phyloP scores from a whole-genome alignment of 2,888 invertebrate genomes.

The Apotomis turbidana region DNA sequence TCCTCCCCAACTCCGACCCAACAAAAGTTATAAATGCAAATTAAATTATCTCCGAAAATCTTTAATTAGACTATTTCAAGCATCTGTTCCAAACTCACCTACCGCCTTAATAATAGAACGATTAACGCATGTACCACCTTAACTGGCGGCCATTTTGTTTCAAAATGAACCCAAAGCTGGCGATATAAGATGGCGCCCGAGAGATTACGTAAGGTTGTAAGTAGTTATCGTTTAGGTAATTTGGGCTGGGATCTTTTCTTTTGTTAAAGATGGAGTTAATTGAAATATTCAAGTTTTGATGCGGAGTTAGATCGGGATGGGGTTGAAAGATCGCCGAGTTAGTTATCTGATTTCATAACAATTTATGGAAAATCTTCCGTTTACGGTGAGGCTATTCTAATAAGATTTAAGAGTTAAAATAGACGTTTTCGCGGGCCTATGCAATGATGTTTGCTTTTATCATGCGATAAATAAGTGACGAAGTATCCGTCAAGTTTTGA shows the following conservation, averaged over 20 bases:
- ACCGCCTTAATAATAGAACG: constrained; percentile 48
- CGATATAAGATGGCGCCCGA: constrained; percentile 1
- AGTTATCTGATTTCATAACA: constrained; percentile 1
- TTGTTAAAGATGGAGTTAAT: constrained; percentile 33
- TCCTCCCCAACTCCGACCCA: constrained; percentile 18
- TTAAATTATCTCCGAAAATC: constrained; percentile 51
- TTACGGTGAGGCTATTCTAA: neutral
- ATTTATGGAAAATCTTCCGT: neutral
- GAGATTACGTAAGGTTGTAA: constrained; percentile 8
- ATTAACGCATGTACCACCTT: constrained; percentile 25
- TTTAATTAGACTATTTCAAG: constrained; percentile 55
- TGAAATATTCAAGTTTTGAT: constrained; percentile 36
- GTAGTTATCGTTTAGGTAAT: constrained; percentile 32
- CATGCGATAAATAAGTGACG: too few relatives aligned
- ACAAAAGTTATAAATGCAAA: constrained; percentile 47
- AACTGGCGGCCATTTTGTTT: neutral
- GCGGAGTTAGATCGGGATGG: constrained; percentile 16
- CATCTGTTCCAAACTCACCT: constrained; percentile 51
- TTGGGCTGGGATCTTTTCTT: constrained; percentile 30
- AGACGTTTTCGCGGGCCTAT: too few relatives aligned
- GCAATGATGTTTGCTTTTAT: too few relatives aligned
- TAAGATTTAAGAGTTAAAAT: too few relatives aligned
- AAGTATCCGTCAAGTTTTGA: too few relatives aligned
- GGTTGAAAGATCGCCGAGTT: neutral
- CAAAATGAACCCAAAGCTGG: neutral